phyloP scores from a whole-genome alignment of 2,888 invertebrate genomes.

The Chirona hameri region DNA sequence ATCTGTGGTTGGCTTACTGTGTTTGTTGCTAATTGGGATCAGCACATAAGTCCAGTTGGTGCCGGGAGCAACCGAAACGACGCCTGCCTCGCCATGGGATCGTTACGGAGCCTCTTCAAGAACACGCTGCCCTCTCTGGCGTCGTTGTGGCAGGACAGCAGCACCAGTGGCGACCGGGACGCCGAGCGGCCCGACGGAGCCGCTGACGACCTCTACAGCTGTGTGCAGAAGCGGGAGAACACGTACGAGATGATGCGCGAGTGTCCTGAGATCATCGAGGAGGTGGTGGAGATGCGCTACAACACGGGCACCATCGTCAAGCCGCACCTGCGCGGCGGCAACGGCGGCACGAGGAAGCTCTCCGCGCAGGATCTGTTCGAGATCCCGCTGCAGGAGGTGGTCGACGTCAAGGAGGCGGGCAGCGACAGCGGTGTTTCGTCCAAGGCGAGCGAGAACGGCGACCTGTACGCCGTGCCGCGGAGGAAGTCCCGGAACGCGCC shows the following conservation, averaged over 20 bases:
- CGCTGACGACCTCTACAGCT: neutral
- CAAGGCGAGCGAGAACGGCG: neutral
- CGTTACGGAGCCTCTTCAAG: neutral
- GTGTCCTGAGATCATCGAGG: conserved; percentile 22
- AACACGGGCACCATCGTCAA: conserved; percentile 9
- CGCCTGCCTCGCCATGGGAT: neutral
- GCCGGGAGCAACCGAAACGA: too few relatives aligned
- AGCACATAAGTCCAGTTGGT: too few relatives aligned
- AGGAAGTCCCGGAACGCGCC: neutral
- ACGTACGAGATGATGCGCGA: conserved; percentile 23
- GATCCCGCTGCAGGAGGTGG: neutral
- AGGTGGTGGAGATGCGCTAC: conserved; percentile 23
- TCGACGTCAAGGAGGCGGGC: neutral
- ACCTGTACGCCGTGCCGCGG: neutral
- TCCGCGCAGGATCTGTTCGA: neutral
- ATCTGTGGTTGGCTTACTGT: too few relatives aligned
- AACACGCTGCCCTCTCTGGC: neutral
- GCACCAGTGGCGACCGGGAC: neutral
- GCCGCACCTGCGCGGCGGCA: neutral
- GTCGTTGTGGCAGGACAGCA: neutral
- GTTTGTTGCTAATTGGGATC: too few relatives aligned
- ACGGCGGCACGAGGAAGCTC: neutral
- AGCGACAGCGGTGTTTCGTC: conserved; percentile 9
- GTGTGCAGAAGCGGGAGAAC: neutral
- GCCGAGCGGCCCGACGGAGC: neutral